phyloP scores from a whole-genome alignment of 1,140 invertebrate genomes.

The Archivesica marissinica region DNA sequence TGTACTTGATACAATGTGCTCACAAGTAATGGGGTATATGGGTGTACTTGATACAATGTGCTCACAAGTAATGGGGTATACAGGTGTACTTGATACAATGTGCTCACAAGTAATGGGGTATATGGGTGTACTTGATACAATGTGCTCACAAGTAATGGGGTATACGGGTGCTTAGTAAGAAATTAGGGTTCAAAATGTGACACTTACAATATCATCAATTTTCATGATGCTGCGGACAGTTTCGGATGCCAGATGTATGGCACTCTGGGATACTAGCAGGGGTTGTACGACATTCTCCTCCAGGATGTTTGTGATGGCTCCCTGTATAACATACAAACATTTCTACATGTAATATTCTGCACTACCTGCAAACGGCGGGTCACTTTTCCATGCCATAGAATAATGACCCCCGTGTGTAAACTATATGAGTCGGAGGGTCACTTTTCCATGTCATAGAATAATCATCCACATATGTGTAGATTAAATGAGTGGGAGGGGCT shows the following conservation, averaged over 20 bases:
- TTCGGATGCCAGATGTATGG: constrained; percentile 97
- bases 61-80: not conserved
- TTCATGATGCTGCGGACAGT: constrained; percentile 99
- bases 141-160: not conserved
- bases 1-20: too few relatives aligned
- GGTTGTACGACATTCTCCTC: constrained; percentile 99
- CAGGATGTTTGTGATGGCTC: constrained; percentile 97
- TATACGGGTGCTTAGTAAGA: not conserved
- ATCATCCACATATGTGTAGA: too few relatives aligned
- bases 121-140: not conserved
- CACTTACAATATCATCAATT: constrained; percentile 97
- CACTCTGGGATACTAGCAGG: constrained; percentile 96
- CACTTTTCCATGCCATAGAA: too few relatives aligned
- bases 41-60: not conserved
- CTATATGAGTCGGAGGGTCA: too few relatives aligned
- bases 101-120: not conserved
- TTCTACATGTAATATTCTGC: too few relatives aligned
- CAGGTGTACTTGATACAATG: not conserved
- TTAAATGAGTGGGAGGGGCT: too few relatives aligned
- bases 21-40: not conserved
- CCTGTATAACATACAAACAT: constrained; percentile 84
- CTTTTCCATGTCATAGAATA: too few relatives aligned
- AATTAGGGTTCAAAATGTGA: not conserved
- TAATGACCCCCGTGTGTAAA: too few relatives aligned
- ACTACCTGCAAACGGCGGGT: too few relatives aligned